A percentile compares a stretch with the other conserved stretches of the same genome.
These are phyloP conservation scores for Drosophila nigricruria DNA, from an alignment of 2,888 invertebrate species.

Conservation along the genomic window DNA sequence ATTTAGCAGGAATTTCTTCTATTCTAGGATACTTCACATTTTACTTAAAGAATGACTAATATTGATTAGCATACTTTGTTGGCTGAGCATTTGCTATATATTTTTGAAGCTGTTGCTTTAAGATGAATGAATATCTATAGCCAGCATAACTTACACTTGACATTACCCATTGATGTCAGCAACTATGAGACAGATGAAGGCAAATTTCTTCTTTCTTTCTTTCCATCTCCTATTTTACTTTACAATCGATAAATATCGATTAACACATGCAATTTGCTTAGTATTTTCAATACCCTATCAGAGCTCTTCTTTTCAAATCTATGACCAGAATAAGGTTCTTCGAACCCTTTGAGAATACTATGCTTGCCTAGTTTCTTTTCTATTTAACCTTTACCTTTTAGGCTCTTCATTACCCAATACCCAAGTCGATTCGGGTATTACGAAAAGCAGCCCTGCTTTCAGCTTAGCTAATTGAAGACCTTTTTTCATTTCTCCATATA, in stretches of 20 bases:
- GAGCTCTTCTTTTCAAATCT: neutral
- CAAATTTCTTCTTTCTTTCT: too few relatives aligned
- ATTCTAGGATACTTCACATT: too few relatives aligned
- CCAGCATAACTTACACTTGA: neutral
- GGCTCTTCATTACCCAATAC: neutral
- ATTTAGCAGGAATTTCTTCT: too few relatives aligned
- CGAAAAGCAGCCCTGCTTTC: neutral
- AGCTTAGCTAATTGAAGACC: neutral
- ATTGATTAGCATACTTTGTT: neutral
- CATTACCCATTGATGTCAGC: neutral
- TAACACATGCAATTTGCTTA: neutral
- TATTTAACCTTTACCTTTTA: neutral
- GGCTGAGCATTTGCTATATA: neutral
- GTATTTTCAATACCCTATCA: neutral
- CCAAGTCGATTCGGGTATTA: neutral
- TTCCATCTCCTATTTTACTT: neutral
- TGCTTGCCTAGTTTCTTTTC: neutral
- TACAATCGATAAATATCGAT: neutral
- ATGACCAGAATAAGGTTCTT: neutral
- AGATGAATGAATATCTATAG: neutral
- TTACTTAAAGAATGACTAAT: neutral
- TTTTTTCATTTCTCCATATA: neutral
- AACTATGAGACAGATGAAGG: neutral
- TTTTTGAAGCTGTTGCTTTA: neutral
- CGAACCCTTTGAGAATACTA: neutral